Evolutionary conservation across 2,797 vertebrate species (phyloP), one percentile per base, ranked within the genome.

Genomic region (Sebastes oblongus): DNA sequence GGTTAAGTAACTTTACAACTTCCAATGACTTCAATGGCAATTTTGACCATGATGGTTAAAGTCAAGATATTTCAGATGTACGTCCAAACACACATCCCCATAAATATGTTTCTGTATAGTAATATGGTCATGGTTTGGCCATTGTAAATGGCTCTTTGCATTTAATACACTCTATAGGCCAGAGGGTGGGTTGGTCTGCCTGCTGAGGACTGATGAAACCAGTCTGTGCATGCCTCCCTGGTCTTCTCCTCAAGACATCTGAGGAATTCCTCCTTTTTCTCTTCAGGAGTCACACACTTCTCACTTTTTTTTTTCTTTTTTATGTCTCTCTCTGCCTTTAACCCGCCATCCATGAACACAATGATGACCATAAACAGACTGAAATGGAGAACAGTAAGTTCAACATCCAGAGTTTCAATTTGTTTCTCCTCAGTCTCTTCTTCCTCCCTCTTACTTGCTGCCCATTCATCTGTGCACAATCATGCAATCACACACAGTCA

Each of bases 221-320:
- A 66, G 86, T 89, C 77, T 72, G 73, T 80, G 80, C 90, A 91
- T 56, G 86, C 81, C 86, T 86, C 73, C 46, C n/a, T 4, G 1
- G 27, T 75, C 55, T 72, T 80, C 66, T 77, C 72, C 78, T 74
- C 29, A 65, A 74, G 80, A 83, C 55, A 69, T 85, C 72, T 75
- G 54, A 89, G 75, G 80, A 91, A 91, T 91, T 90, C 83, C 77
- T 83, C 86, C 84, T 54, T 75, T 79, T 89, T 80, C 81, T 85
- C 72, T 76, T 42, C 65, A 85, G 32, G 72, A 84, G 22, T 83
- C 66, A 58, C 34, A 85, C 50, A 55, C 56, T 50, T 72, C 55
- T 65, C 58, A 42, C 20, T 24, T 22, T 68, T 50, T 36, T n/a
- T 62, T 20, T 71, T 3, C 20, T n/a, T 13, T 64, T 79, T 66